phyloP scores from a whole-genome alignment of 2,797 vertebrate species.

The Amniataba percoides region DNA sequence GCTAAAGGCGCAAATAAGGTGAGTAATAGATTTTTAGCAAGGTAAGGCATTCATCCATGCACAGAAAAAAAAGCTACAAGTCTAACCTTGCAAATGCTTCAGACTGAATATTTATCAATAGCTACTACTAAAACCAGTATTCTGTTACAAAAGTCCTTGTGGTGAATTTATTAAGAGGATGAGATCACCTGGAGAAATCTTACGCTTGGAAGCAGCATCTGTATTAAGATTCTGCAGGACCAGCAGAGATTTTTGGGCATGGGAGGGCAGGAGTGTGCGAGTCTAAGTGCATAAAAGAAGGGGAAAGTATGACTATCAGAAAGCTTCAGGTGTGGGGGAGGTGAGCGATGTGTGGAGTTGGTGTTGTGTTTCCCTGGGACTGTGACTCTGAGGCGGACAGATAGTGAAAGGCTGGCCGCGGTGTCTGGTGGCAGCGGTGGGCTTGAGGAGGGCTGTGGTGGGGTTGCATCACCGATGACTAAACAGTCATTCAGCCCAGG shows the following conservation, averaged over 20 bases:
- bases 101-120: slow-evolving; percentile 13
- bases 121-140: not conserved
- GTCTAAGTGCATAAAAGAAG: slow-evolving; percentile 5
- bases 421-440: slow-evolving; percentile 39
- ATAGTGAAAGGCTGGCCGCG: slow-evolving; percentile 15
- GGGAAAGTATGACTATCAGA: slow-evolving; percentile 13
- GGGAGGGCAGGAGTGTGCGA: not conserved
- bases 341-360: slow-evolving; percentile 20
- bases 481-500: slow-evolving; percentile 59
- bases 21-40: slow-evolving; percentile 65
- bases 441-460: slow-evolving; percentile 17
- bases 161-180: slow-evolving; percentile 14
- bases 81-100: slow-evolving; percentile 10
- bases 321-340: slow-evolving; percentile 39
- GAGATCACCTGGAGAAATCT: slow-evolving; percentile 8
- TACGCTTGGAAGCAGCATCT: not conserved
- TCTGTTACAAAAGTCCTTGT: not conserved
- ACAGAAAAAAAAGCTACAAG: not conserved
- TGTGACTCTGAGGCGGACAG: slow-evolving; percentile 43
- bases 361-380: slow-evolving; percentile 50
- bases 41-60: slow-evolving; percentile 50
- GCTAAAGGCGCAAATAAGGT: slow-evolving; percentile 68
- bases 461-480: slow-evolving; percentile 68
- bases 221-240: slow-evolving; percentile 18
- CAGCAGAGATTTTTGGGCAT: not conserved